Conservation (phyloP, 2,888 invertebrate species). For the Tetheella fluctuosa region DNA sequence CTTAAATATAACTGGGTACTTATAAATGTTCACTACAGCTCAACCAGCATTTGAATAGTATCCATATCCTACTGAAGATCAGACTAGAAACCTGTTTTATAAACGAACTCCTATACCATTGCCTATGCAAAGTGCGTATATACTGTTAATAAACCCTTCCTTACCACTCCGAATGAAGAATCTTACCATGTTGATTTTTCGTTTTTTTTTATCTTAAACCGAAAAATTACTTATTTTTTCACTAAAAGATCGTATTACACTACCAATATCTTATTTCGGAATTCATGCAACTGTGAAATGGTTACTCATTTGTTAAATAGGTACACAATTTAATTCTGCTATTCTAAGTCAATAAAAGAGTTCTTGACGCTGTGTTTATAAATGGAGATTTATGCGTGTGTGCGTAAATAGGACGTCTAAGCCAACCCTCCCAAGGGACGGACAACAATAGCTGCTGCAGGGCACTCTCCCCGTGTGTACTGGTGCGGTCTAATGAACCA, state of each 20-base stretch:
- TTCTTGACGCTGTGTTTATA: neutral
- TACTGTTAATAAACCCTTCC: neutral
- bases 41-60: constrained; percentile 37
- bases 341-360: neutral
- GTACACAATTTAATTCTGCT: neutral
- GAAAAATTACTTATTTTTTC: no score
- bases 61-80: constrained; percentile 21
- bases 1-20: constrained; percentile 40
- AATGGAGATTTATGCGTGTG: constrained; percentile 50
- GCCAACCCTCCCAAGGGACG: constrained; percentile 72
- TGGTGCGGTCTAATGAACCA: constrained; percentile 80
- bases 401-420: constrained; percentile 72
- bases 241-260: no score
- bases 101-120: neutral
- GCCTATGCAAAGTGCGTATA: neutral
- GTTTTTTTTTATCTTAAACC: no score
- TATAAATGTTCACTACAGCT: constrained; percentile 65
- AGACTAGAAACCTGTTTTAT: neutral
- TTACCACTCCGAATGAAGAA: no score
- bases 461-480: constrained; percentile 69
- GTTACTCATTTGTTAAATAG: no score
- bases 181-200: no score
- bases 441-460: constrained; percentile 78
- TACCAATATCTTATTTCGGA: no score
- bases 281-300: no score